Evolutionary conservation across 2,797 vertebrate genomes (phyloP), one percentile per base, ranked within the genome.

Genomic region (Gallirallus australis): DNA sequence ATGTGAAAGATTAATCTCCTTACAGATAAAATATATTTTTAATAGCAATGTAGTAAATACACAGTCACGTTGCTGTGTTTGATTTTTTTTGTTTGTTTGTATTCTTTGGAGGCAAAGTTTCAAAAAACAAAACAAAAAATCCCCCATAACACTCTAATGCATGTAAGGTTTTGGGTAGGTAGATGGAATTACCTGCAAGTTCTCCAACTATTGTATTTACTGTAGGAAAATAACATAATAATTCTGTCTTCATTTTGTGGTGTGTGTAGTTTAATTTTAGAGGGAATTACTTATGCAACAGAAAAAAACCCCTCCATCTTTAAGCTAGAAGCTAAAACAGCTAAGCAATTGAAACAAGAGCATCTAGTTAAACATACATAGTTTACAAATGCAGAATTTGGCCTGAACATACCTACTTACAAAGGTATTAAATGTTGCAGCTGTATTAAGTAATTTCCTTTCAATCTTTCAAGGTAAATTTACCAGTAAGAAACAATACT

Each of bases 201-300:
- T 88, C 48, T 73, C 42, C 65, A 71, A 54, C 48, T 86, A 31
- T 35, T 27, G 28, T 73, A 66, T 33, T 92, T 82, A 25, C 12
- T 71, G 48, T 78, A 80, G 47, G 52, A 53, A 96, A 92, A 80
- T 30, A 70, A 27, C 42, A 15, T 60, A 82, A 66, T 60, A 56
- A 31, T 82, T 77, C 37, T 95, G 64, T 77, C 57, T 87, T 93
- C 20, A 3, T 91, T 93, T 92, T 23, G 5, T 90, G 48, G 47
- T 77, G 53, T 35, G 25, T 61, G n/a, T 65, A 57, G 57, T 73
- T 90, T 83, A 87, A 89, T 94, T 92, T 93, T 87, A 77, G 86
- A 89, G 75, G 24, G 37, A 68, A 91, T 91, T 91, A 65, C 45
- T 84, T 91, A 61, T 35, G 31, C 40, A 88, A 57, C 37, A 60